Conservation (phyloP, 2,113 vertebrate genomes). For the Candoia aspera region DNA sequence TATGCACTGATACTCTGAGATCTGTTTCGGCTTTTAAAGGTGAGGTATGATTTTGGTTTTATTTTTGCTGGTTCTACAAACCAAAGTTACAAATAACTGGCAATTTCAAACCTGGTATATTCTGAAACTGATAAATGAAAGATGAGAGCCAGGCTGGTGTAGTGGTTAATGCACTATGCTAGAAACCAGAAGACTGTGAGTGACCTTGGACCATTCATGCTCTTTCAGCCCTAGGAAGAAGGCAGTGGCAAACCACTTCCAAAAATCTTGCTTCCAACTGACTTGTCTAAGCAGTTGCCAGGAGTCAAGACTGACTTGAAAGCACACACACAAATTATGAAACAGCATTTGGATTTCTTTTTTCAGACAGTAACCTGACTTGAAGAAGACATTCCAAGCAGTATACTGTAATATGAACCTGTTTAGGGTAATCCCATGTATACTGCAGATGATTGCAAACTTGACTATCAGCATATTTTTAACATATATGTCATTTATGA, state of each 20-base stretch:
- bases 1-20: background rate
- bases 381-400: background rate
- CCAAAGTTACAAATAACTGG: no score
- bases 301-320: background rate
- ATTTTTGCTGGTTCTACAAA: background rate
- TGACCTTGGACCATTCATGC: background rate
- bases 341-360: background rate
- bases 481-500: background rate
- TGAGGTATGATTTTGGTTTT: background rate
- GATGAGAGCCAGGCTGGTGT: background rate
- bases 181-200: background rate
- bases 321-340: background rate
- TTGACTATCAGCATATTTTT: background rate
- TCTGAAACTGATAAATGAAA: background rate
- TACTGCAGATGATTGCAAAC: background rate
- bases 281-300: background rate
- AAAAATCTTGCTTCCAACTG: background rate
- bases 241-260: background rate
- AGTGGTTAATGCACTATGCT: background rate
- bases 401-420: background rate
- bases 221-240: background rate
- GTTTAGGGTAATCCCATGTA: background rate
- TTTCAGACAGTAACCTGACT: background rate
- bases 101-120: background rate
- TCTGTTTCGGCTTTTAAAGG: background rate